Base-by-base conservation (phyloP, 64 coral and sea anemone genomes). In the Stylophora pistillata region DNA sequence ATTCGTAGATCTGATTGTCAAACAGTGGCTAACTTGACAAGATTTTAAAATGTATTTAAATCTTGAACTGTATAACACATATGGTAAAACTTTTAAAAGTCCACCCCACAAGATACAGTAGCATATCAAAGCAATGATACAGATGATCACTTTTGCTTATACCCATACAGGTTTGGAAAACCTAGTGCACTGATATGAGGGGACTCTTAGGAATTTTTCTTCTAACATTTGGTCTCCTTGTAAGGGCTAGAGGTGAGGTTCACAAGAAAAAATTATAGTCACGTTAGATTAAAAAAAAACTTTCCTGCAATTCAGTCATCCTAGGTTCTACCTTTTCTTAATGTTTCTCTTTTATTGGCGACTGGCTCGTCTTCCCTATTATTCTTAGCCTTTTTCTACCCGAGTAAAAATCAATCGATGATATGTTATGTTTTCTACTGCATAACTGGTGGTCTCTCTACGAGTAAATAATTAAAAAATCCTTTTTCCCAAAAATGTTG, bases 201-300 rank as follows among this genome's bases (percentile, higher is more conserved):
- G 80, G 80, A 62, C 21, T 84, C 17, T 84, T 84, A 84, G 80
- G 61, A 64, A 84, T 84, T 84, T 84, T 63, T 70, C 34, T 84
- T 53, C 33, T 84, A 84, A 37, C 80, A 15, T 84, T 84, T 54
- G 64, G 61, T 84, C 80, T 84, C 62, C 80, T 84, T 15, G 80
- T 84, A 70, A 68, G 61, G 41, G 80, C 80, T 84, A 84, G 61
- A 84, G 80, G 80, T 84, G 20, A 84, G 80, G 15, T 33, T 0
- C 63, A 1, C 17, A 11, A n/a, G 26, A 21, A 26, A 28, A 68
- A 9, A 0, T 26, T 68, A 7, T 10, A 68, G n/a, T 0, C 15
- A 64, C 7, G 16, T 21, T 2, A 23, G 21, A 64, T 68, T 68
- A 7, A 21, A 17, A 3, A n/a, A n/a, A 47, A 47, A 47, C 37